A percentile compares a stretch with the other conserved stretches of the same genome.
Evolutionary conservation across 2,113 vertebrate species (phyloP).

Genomic region (Xenopus tropicalis): UCB_Xtro_10.0 CM004449.2:10305001-10305500

Average conservation of each 20-base stretch:
- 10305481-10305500: no score
- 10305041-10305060: conserved; percentile 48
- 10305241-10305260: no score
- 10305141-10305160: conserved; percentile 48
- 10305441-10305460: no score
- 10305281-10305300: no score
- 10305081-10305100: conserved; percentile 47
- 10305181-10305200: conserved; percentile 51
- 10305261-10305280: not conserved
- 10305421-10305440: no score
- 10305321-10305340: no score
- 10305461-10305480: no score
- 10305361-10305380: no score
- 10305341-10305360: no score
- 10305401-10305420: no score
- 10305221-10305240: conserved; percentile 43
- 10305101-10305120: conserved; percentile 47
- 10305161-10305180: conserved; percentile 48
- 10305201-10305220: conserved; percentile 53
- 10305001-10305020: conserved; percentile 43
- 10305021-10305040: conserved; percentile 44
- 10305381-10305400: no score
- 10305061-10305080: conserved; percentile 52
- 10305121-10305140: conserved; percentile 43
- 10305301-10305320: no score